A percentile compares a stretch with the other conserved stretches of the same genome.
These are phyloP conservation scores for Myopa tessellatipennis DNA, from an alignment of 2,888 invertebrate genomes.

Conservation along the genomic window DNA sequence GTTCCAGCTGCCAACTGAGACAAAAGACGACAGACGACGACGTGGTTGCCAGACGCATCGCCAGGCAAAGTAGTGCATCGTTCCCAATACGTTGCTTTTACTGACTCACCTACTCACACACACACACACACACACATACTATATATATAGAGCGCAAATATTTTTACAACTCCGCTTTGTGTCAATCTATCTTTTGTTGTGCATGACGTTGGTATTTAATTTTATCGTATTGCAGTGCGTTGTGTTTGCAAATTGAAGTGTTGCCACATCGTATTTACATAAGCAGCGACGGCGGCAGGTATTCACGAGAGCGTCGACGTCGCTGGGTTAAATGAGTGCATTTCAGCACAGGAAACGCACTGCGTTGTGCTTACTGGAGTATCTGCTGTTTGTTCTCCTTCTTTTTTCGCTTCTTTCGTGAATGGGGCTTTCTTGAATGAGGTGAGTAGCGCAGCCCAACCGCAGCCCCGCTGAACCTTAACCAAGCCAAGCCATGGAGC, in stretches of 20 bases:
- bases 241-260: constrained; percentile 14
- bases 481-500: too few relatives aligned
- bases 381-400: too few relatives aligned
- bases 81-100: not conserved
- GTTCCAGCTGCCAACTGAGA: constrained; percentile 6
- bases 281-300: not conserved
- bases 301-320: not conserved
- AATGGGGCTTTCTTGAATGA: too few relatives aligned
- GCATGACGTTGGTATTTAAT: not conserved
- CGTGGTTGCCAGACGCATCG: not conserved
- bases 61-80: too few relatives aligned
- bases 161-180: not conserved
- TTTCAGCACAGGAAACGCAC: constrained; percentile 2
- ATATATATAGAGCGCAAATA: not conserved
- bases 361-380: not conserved
- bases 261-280: constrained; percentile 14
- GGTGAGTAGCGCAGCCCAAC: too few relatives aligned
- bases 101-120: not conserved
- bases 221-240: not conserved
- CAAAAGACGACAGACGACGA: not conserved
- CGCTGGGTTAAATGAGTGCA: constrained; percentile 27
- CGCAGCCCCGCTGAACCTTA: too few relatives aligned
- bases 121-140: not conserved
- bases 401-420: too few relatives aligned
- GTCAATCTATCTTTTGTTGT: constrained; percentile 15